Percentiles rank a stretch among this genome's conserved stretches.
These are phyloP conservation scores for Serinus canaria DNA, from an alignment of 2,113 vertebrate genomes.

Conservation along the genomic window DNA sequence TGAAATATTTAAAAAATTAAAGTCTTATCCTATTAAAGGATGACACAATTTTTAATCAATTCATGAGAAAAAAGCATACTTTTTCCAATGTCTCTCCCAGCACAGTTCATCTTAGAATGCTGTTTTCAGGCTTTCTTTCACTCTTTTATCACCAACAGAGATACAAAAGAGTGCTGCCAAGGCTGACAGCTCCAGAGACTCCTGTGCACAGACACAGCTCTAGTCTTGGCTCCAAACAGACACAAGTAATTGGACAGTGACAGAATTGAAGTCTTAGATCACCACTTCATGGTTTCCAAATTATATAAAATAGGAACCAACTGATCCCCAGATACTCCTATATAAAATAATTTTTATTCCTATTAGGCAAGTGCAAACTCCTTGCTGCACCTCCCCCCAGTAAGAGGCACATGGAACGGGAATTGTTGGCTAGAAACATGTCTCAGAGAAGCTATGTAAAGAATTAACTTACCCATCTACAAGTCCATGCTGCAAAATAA, in stretches of 20 bases:
- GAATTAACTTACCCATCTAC: slow-evolving; percentile 86
- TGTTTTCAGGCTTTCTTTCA: neutral
- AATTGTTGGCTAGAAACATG: neutral
- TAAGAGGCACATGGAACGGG: neutral
- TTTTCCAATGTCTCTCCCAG: neutral
- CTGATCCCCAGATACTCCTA: neutral
- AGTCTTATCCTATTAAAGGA: neutral
- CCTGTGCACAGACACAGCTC: slow-evolving; percentile 6
- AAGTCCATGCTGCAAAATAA: slow-evolving; percentile 92
- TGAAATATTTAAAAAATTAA: neutral
- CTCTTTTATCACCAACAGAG: neutral
- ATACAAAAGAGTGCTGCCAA: neutral
- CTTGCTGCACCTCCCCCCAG: neutral
- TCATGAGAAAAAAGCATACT: neutral
- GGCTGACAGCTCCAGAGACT: slow-evolving; percentile 10
- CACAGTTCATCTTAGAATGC: neutral
- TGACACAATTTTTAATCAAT: neutral
- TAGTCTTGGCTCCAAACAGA: neutral
- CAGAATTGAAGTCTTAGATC: neutral
- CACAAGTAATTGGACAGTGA: neutral
- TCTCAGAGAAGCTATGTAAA: neutral
- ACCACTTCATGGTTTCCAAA: slow-evolving; percentile 25
- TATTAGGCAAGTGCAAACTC: neutral
- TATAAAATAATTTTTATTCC: neutral
- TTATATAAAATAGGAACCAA: slow-evolving; percentile 11